Conservation (phyloP, 2,888 invertebrate species). For the Aleiodes testaceus region DNA sequence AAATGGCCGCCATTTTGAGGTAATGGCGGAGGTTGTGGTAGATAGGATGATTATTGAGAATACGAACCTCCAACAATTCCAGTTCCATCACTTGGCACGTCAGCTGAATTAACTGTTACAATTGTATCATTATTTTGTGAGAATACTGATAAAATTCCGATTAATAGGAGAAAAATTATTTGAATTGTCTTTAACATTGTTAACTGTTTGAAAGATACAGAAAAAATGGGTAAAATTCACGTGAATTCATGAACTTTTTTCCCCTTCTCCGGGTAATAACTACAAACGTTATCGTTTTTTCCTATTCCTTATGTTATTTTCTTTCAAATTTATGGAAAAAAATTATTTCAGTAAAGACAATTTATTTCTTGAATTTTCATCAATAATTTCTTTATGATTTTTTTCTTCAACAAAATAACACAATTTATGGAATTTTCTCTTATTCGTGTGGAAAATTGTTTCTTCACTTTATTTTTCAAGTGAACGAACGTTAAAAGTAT, state of each 20-base stretch:
- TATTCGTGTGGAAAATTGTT: too few species aligned
- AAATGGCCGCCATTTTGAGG: too few species aligned
- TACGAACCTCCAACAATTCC: constrained; percentile 6
- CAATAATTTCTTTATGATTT: too few species aligned
- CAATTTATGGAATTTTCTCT: too few species aligned
- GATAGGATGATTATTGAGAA: neutral
- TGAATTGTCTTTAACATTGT: constrained; percentile 48
- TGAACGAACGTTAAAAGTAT: too few species aligned
- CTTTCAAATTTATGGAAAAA: too few species aligned
- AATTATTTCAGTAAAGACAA: too few species aligned
- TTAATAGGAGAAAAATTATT: constrained; percentile 37
- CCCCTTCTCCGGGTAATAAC: constrained; percentile 38
- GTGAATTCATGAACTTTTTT: constrained; percentile 41
- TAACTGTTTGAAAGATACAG: constrained; percentile 36
- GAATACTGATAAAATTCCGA: constrained; percentile 22
- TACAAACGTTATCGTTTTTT: constrained; percentile 8
- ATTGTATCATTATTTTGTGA: constrained; percentile 19
- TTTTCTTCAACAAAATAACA: too few species aligned
- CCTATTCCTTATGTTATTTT: too few species aligned
- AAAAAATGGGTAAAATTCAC: constrained; percentile 34
- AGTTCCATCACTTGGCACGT: constrained; percentile 11
- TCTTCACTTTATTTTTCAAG: too few species aligned
- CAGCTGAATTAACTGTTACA: neutral
- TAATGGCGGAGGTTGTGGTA: neutral
- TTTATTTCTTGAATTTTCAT: too few species aligned